These are phyloP conservation scores for Nymphalis io DNA, from an alignment of 1,140 invertebrate genomes.

Conservation along the genomic window DNA sequence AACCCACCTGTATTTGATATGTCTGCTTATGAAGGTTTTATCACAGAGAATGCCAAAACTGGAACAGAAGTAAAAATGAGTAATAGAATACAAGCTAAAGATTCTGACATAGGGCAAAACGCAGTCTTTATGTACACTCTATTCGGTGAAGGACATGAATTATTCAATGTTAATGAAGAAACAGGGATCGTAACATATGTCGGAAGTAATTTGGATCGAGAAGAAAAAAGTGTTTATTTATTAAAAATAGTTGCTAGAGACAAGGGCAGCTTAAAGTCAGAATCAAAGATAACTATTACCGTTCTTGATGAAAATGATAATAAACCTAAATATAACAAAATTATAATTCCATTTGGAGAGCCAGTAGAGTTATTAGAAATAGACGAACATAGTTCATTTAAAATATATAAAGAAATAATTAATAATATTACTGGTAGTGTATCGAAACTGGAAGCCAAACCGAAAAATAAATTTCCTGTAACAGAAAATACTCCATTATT, in stretches of 20 bases:
- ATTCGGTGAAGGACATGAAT: constrained; percentile 86
- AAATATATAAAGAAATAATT: constrained; percentile 72
- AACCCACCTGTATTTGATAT: constrained; percentile 91
- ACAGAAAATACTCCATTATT: constrained; percentile 81
- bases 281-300: constrained; percentile 85
- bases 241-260: constrained; percentile 89
- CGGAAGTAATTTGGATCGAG: constrained; percentile 85
- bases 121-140: constrained; percentile 88
- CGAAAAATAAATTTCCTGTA: constrained; percentile 81
- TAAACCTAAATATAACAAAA: constrained; percentile 85
- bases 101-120: constrained; percentile 90
- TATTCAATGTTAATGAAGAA: constrained; percentile 88
- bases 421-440: constrained; percentile 57
- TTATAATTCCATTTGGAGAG: constrained; percentile 84
- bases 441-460: constrained; percentile 61
- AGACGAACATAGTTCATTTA: constrained; percentile 75
- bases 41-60: constrained; percentile 88
- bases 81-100: constrained; percentile 85
- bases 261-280: constrained; percentile 86
- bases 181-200: constrained; percentile 84
- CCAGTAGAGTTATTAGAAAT: constrained; percentile 84
- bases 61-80: constrained; percentile 88
- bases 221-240: constrained; percentile 85
- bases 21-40: constrained; percentile 86
- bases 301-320: constrained; percentile 94